phyloP scores from a whole-genome alignment of 2,888 invertebrate species.

The Callinectes sapidus region DNA sequence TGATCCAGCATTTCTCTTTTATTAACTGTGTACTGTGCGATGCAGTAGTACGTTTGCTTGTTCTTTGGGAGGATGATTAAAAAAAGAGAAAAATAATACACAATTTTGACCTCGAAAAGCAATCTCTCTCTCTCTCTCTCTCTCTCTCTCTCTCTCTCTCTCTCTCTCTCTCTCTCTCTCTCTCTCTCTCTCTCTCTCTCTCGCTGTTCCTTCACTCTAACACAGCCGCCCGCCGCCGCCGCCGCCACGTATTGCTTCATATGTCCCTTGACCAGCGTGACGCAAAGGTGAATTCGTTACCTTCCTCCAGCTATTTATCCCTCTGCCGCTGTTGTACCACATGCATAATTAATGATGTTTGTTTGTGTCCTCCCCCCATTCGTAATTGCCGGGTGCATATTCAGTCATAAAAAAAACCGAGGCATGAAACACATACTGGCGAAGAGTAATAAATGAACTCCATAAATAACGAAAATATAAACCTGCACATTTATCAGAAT shows the following conservation, averaged over 20 bases:
- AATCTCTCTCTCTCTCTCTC: slow-evolving; percentile 26
- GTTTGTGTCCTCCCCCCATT: neutral
- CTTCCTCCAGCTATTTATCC: slow-evolving; percentile 1
- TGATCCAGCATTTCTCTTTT: neutral
- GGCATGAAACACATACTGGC: neutral
- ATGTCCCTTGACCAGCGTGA: neutral
- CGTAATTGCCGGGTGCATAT: neutral
- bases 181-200: slow-evolving; percentile 21
- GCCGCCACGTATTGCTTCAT: neutral
- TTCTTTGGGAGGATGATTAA: neutral
- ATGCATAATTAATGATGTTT: neutral
- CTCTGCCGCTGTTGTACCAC: neutral
- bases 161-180: slow-evolving; percentile 37
- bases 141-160: slow-evolving; percentile 37
- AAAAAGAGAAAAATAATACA: neutral
- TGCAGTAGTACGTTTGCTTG: neutral
- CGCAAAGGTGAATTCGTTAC: neutral
- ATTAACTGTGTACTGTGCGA: neutral
- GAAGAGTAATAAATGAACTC: slow-evolving; percentile 6
- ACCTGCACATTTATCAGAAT: neutral
- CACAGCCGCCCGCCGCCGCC: neutral
- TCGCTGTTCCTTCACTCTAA: neutral
- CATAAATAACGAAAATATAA: slow-evolving; percentile 7
- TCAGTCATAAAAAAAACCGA: neutral
- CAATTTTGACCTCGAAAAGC: neutral